Evolutionary conservation across 2,797 vertebrate genomes (phyloP).

Genomic region (Caiman crocodilus): DNA sequence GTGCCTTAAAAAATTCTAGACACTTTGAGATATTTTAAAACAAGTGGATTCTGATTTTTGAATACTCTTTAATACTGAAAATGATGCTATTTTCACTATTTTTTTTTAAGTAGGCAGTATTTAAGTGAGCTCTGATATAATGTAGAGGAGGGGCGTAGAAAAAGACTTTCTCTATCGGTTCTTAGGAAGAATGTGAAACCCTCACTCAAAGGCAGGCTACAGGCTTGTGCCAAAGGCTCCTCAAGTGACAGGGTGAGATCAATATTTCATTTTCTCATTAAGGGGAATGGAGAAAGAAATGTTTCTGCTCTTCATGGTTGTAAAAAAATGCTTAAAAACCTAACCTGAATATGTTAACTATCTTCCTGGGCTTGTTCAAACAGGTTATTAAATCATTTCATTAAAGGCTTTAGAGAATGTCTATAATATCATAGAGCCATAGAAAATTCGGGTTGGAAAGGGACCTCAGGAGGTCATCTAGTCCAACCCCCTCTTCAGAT

Average conservation of each 20-base stretch:
- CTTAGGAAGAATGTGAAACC: neutral
- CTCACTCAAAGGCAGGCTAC: neutral
- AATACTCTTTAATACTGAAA: neutral
- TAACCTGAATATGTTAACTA: neutral
- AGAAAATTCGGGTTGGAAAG: too few species aligned
- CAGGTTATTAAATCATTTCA: neutral
- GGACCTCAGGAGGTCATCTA: too few species aligned
- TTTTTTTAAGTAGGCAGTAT: neutral
- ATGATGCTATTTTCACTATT: neutral
- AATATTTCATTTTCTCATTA: neutral
- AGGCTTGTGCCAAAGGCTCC: neutral
- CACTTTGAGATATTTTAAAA: neutral
- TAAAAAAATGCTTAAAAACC: conserved; percentile 3
- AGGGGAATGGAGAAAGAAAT: neutral
- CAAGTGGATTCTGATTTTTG: neutral
- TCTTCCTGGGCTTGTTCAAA: neutral
- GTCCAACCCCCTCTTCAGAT: too few species aligned
- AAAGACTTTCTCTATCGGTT: neutral
- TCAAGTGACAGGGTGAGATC: accelerated
- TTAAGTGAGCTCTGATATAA: neutral
- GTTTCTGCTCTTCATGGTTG: neutral
- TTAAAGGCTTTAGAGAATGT: too few species aligned
- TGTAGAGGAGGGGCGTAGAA: neutral
- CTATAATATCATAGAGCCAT: too few species aligned
- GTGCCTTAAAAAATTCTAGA: neutral